Evolutionary conservation across 2,888 invertebrate genomes (phyloP).

Genomic region (Cataglyphis altisquamis): DNA sequence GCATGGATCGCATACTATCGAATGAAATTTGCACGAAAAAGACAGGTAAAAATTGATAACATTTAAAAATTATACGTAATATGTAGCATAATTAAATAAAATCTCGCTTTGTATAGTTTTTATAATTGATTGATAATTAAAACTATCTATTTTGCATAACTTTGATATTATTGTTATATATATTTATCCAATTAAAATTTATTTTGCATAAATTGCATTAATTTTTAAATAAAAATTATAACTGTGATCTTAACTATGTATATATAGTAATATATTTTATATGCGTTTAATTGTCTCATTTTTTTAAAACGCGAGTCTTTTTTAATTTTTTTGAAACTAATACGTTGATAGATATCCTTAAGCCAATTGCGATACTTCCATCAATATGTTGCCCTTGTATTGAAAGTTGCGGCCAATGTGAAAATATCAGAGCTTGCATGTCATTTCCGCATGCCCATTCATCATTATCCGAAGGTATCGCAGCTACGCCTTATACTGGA

Average conservation of each 20-base stretch:
- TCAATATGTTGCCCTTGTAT: constrained; percentile 74
- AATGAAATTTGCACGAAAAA: constrained; percentile 83
- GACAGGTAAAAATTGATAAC: constrained; percentile 60
- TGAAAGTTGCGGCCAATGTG: constrained; percentile 77
- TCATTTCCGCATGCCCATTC: constrained; percentile 66
- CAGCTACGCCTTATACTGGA: constrained; percentile 56
- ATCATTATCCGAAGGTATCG: constrained; percentile 44
- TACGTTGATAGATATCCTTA: constrained; percentile 66
- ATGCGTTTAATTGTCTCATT: background rate
- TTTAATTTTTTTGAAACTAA: background rate
- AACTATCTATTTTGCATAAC: constrained; percentile 24
- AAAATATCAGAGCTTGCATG: constrained; percentile 69
- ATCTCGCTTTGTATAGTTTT: background rate
- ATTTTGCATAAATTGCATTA: background rate
- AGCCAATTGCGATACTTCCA: constrained; percentile 71
- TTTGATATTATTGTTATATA: background rate
- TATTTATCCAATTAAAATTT: background rate
- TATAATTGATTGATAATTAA: constrained; percentile 1
- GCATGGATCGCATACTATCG: constrained; percentile 90
- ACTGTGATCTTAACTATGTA: background rate
- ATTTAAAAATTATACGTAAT: constrained; percentile 2
- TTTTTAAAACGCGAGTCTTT: background rate
- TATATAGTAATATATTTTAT: background rate
- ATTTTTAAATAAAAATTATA: background rate
- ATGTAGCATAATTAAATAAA: background rate